phyloP scores from a whole-genome alignment of 2,113 vertebrate species.

The Melanerpes formicivorus region DNA sequence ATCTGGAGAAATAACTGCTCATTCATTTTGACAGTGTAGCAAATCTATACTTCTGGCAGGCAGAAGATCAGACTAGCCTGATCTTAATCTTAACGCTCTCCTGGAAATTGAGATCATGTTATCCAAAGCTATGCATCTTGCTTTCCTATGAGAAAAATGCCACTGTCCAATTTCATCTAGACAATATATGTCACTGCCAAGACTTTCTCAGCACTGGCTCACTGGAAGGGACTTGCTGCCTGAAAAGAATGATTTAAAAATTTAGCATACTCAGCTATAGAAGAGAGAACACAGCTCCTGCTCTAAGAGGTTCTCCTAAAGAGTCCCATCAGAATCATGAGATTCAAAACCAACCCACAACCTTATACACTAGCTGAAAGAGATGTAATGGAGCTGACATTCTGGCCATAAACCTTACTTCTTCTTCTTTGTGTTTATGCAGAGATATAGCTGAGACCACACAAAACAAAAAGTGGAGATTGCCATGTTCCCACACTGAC shows the following conservation, averaged over 20 bases:
- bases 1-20: not conserved
- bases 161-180: not conserved
- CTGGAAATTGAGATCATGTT: not conserved
- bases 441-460: not conserved
- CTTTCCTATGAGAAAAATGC: not conserved
- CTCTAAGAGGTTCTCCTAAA: not conserved
- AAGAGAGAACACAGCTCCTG: not conserved
- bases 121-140: not conserved
- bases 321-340: not conserved
- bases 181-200: not conserved
- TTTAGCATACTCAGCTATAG: not conserved
- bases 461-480: not conserved
- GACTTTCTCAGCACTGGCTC: not conserved
- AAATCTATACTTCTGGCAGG: not conserved
- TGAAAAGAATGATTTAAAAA: not conserved
- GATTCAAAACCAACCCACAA: not conserved
- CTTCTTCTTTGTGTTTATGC: not conserved
- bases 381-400: not conserved
- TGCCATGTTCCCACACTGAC: not conserved
- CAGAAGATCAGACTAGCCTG: not conserved
- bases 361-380: not conserved
- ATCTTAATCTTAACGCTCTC: not conserved
- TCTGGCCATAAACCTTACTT: not conserved
- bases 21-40: not conserved
- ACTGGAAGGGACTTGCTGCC: not conserved